Conservation (phyloP, 2,888 invertebrate genomes). For the Acholoe squamosa region DNA sequence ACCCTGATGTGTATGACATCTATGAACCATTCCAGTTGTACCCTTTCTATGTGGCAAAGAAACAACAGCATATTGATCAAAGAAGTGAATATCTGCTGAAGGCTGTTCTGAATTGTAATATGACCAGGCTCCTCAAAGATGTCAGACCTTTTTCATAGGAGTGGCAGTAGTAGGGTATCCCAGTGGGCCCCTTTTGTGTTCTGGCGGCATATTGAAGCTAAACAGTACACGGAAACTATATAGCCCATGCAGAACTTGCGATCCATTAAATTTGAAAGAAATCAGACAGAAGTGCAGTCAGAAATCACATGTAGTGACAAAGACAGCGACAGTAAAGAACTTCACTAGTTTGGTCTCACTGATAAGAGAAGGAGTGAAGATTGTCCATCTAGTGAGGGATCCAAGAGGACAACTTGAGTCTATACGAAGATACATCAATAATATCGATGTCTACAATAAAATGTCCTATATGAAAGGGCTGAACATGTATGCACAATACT, state of each 20-base stretch:
- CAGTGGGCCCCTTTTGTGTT: too few species aligned
- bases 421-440: neutral
- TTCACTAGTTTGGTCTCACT: neutral
- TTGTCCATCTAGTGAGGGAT: slow-evolving; percentile 3
- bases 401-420: neutral
- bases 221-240: too few species aligned
- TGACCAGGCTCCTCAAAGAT: neutral
- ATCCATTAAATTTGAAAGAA: neutral
- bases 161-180: neutral
- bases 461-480: neutral
- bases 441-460: neutral
- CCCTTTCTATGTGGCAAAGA: neutral
- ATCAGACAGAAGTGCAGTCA: neutral
- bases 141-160: neutral
- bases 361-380: neutral
- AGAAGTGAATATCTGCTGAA: neutral
- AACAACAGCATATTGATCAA: neutral
- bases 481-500: neutral
- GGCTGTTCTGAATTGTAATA: neutral
- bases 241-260: too few species aligned
- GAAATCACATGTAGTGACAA: neutral
- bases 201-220: too few species aligned
- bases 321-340: neutral
- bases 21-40: slow-evolving; percentile 40
- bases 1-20: neutral